These are phyloP conservation scores for Pseudopipra pipra DNA, from an alignment of 2,113 vertebrate species.

Conservation along the genomic window DNA sequence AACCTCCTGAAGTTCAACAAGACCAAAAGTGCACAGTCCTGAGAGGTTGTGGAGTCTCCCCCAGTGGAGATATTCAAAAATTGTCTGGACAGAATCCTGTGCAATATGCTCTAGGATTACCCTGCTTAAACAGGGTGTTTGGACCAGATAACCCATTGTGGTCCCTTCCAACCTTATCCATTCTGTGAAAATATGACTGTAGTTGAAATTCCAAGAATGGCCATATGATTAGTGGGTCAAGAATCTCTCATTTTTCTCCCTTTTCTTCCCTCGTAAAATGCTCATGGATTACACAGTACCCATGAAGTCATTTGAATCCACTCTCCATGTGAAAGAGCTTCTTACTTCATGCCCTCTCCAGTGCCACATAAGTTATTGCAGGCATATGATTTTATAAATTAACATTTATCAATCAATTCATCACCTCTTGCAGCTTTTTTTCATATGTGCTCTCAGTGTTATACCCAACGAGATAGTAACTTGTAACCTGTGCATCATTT, in stretches of 20 bases:
- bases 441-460: not conserved
- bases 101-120: not conserved
- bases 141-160: not conserved
- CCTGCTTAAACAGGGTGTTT: not conserved
- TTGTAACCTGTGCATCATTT: not conserved
- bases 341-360: not conserved
- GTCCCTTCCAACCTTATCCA: not conserved
- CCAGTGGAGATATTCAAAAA: not conserved
- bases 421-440: not conserved
- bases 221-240: not conserved
- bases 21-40: not conserved
- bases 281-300: not conserved
- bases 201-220: not conserved
- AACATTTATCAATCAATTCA: not conserved
- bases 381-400: not conserved
- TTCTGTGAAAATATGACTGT: not conserved
- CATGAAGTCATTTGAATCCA: not conserved
- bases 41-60: not conserved
- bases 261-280: not conserved
- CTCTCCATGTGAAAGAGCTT: not conserved
- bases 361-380: not conserved
- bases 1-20: not conserved
- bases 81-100: not conserved
- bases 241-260: not conserved
- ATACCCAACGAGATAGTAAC: not conserved